phyloP scores from a whole-genome alignment of 2,113 vertebrate species.

The Todiramphus saurophagus region DNA sequence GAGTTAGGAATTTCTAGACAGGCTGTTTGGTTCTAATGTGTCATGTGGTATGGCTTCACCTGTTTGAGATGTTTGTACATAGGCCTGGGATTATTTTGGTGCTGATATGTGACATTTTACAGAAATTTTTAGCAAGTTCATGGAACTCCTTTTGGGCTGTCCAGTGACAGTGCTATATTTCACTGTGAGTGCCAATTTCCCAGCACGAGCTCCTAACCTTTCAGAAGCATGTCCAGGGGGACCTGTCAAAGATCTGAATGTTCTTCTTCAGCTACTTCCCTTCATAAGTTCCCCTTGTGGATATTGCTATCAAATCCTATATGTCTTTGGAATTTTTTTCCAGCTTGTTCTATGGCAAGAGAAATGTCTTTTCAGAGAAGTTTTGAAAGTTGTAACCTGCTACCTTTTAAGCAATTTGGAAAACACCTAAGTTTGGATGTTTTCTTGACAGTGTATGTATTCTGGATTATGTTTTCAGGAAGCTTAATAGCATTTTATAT shows the following conservation, averaged over 20 bases:
- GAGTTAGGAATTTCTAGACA: not conserved
- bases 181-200: not conserved
- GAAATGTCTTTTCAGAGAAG: not conserved
- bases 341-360: not conserved
- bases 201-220: not conserved
- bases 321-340: not conserved
- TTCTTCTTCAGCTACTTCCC: not conserved
- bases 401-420: not conserved
- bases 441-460: not conserved
- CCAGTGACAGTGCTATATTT: not conserved
- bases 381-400: not conserved
- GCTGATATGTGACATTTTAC: not conserved
- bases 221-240: not conserved
- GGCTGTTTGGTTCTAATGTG: fast-evolving
- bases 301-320: not conserved
- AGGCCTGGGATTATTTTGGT: not conserved
- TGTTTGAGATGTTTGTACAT: not conserved
- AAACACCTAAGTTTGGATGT: not conserved
- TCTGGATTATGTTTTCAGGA: not conserved
- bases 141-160: not conserved
- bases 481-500: not conserved
- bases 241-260: not conserved
- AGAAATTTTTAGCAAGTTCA: not conserved
- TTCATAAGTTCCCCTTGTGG: not conserved
- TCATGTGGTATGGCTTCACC: not conserved